Evolutionary conservation across 2,797 vertebrate species (phyloP), one percentile per base, ranked within the genome.

Genomic region (Eremophila alpestris): DNA sequence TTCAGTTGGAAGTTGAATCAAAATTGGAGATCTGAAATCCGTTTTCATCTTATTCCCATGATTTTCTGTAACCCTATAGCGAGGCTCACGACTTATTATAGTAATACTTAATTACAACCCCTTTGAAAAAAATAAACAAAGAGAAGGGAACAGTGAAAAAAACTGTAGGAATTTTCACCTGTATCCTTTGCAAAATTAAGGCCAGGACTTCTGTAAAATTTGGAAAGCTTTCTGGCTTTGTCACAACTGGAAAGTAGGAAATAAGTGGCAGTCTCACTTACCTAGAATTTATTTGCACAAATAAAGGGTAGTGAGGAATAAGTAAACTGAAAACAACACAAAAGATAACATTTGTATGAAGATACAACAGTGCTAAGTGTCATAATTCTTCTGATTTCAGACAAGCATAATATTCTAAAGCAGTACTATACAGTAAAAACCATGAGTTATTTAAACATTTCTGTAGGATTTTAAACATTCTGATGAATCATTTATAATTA

Each of bases 401-500:
- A 67, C 3, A 3, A 77, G 30, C 1, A 1, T 40, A 70, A 67
- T 77, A 71, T 51, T 85, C 69, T 82, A 79, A 94, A 89, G 48
- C 52, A 67, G 51, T 45, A 32, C 30, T 65, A 38, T 59, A 46
- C 45, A 79, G 24, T 74, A 82, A 78, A 19, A 81, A 9, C 24
- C 8, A 15, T 62, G 58, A 89, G 52, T 82, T 93, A 74, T 70
- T 89, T 84, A 92, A 84, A 74, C 22, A 80, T 82, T 95, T 94
- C 52, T 76, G 52, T 70, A 84, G 48, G n/a, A 56, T 82, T 95
- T 94, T n/a, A 93, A 96, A 74, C 62, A 82, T 93, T 82, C 56
- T 59, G 52, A 81, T 93, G 77, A 95, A 94, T 89, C 74, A 84
- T 70, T 78, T 87, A 38, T 90, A 95, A 94, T 88, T 89, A 93